Base-by-base conservation (phyloP, 1,140 invertebrate species). In the Drosophila mayri region DNA sequence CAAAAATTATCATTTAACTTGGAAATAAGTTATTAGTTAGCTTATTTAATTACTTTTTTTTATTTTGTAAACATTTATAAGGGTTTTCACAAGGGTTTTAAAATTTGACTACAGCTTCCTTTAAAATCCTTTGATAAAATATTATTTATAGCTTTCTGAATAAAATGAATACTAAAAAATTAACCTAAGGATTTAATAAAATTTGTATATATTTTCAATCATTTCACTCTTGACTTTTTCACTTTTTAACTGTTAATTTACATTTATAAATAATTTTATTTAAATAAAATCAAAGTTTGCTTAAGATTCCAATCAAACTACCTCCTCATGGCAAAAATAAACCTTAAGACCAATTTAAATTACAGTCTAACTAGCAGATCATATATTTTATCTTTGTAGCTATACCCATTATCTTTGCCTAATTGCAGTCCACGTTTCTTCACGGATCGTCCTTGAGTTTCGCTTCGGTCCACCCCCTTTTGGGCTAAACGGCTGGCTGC, bases 371-470 rank as follows among this genome's bases (percentile, higher is more conserved):
- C 35, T 11, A 10, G 20, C 37, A 18, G n/a, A 38, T 41, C n/a
- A 44, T 20, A 63, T 65, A 65, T 62, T 62, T 62, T 22, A 37
- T 20, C n/a, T 25, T 12, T 3, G 8, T 1, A 1, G 4, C 30
- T 59, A 22, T 43, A 10, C 8, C 43, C 20, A 66, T 63, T 46
- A 38, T n/a, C 14, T 16, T 14, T 4, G 14, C 6, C 20, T 54
- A 70, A 67, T 66, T 54, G 38, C 46, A 37, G n/a, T 52, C 38
- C 22, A 16, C 66, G 38, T 30, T 68, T 40, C 10, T 68, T 57
- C 37, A 59, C 52, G 68, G 37, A 59, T 75, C 72, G 73, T 76
- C 72, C 73, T 76, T 76, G 73, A 65, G 43, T 38, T 55, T 58
- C 40, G 65, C n/a, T 60, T 22, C 22, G 47, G 22, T 41, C 61